phyloP scores from a whole-genome alignment of 1,140 invertebrate species.

The Leucophenga varia region DNA sequence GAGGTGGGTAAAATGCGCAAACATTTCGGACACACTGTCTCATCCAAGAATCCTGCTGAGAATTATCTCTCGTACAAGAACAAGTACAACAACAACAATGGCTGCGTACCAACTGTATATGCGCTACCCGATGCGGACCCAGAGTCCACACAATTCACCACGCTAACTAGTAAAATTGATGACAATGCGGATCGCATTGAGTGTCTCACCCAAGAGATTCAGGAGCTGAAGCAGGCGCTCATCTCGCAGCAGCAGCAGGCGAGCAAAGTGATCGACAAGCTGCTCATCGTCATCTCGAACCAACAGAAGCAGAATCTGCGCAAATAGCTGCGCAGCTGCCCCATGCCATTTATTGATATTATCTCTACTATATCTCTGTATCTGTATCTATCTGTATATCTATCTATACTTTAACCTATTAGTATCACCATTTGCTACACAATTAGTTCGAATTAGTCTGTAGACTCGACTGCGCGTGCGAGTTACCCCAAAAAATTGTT shows the following conservation, averaged over 20 bases:
- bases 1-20: slow-evolving; percentile 73
- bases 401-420: neutral
- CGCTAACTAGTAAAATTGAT: slow-evolving; percentile 64
- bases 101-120: slow-evolving; percentile 59
- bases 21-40: slow-evolving; percentile 66
- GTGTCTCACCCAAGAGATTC: slow-evolving; percentile 63
- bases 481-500: slow-evolving; percentile 32
- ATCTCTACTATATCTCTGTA: slow-evolving; percentile 7
- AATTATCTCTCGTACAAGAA: slow-evolving; percentile 64
- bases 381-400: no score
- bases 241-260: slow-evolving; percentile 54
- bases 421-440: slow-evolving; percentile 17
- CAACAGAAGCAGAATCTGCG: slow-evolving; percentile 54
- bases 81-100: slow-evolving; percentile 64
- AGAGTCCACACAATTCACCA: slow-evolving; percentile 56
- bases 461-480: slow-evolving; percentile 6
- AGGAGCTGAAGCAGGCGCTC: slow-evolving; percentile 64
- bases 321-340: no score
- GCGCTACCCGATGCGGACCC: slow-evolving; percentile 51
- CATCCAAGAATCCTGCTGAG: slow-evolving; percentile 62
- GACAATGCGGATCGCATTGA: slow-evolving; percentile 65
- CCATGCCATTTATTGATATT: no score
- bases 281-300: slow-evolving; percentile 53
- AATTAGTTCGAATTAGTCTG: slow-evolving; percentile 19
- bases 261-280: slow-evolving; percentile 54